Percentiles rank a stretch among this genome's conserved stretches.
phyloP scores from a whole-genome alignment of 1,140 invertebrate genomes.

The Bradysia coprophila region DNA sequence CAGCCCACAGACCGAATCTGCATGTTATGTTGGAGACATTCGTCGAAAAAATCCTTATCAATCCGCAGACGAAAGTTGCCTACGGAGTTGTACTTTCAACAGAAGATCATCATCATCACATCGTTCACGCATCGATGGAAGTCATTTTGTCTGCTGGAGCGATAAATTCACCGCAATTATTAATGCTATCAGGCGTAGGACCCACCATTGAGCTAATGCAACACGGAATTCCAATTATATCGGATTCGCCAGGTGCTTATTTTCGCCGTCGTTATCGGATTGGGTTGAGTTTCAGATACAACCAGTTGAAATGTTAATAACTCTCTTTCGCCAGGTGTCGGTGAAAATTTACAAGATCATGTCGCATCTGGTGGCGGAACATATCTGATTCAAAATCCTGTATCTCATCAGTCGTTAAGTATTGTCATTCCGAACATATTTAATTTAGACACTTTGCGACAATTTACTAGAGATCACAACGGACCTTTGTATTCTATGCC shows the following conservation, averaged over 20 bases:
- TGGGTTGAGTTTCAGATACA: conserved; percentile 28
- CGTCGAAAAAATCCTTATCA: conserved; percentile 42
- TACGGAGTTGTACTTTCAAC: conserved; percentile 42
- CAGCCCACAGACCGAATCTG: conserved; percentile 47
- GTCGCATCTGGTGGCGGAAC: conserved; percentile 40
- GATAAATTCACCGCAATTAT: conserved; percentile 52
- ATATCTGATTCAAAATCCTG: conserved; percentile 30
- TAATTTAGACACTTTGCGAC: conserved; percentile 26
- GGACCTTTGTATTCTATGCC: conserved; percentile 47
- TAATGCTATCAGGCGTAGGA: conserved; percentile 66
- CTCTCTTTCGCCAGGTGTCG: conserved; percentile 47
- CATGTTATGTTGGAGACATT: conserved; percentile 44
- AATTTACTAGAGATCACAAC: conserved; percentile 31
- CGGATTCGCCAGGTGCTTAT: conserved; percentile 51
- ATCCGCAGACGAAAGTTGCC: conserved; percentile 30
- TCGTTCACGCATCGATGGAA: conserved; percentile 36
- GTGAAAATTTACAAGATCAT: conserved; percentile 63
- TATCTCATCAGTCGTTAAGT: conserved; percentile 27
- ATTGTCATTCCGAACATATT: conserved; percentile 38
- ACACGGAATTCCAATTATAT: conserved; percentile 31
- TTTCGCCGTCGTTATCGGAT: conserved; percentile 63
- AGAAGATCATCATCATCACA: conserved; percentile 22
- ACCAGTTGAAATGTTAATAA: conserved; percentile 22
- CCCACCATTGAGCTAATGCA: conserved; percentile 30
- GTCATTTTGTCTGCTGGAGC: conserved; percentile 53